These are phyloP conservation scores for Pteruthius melanotis DNA, from an alignment of 2,113 vertebrate genomes.

Conservation along the genomic window DNA sequence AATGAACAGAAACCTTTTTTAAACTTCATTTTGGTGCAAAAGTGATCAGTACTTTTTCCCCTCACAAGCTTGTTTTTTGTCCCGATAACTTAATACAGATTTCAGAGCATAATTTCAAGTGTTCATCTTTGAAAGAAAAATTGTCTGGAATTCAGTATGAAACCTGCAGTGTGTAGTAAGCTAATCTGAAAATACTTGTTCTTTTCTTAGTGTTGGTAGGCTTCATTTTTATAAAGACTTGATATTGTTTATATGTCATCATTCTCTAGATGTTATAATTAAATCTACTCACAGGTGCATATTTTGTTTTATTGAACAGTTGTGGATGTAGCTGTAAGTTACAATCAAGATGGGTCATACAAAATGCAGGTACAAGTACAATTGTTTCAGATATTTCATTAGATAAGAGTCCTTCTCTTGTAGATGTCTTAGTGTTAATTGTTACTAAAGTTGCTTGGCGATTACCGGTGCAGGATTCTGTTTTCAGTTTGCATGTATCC, in stretches of 20 bases:
- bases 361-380: conserved; percentile 84
- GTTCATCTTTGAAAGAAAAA: background rate
- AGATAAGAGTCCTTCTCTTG: background rate
- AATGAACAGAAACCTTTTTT: background rate
- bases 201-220: background rate
- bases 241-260: background rate
- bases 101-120: background rate
- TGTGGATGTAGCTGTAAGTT: conserved; percentile 79
- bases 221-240: background rate
- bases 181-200: background rate
- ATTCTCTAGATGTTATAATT: background rate
- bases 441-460: background rate
- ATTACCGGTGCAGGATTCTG: background rate
- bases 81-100: background rate
- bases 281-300: background rate
- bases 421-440: background rate
- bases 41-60: background rate
- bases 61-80: background rate
- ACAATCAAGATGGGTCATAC: conserved; percentile 86
- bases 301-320: conserved; percentile 71
- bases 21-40: background rate
- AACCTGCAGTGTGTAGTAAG: background rate
- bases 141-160: background rate
- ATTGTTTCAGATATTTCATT: background rate
- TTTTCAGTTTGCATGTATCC: background rate